Evolutionary conservation across 37 sponge, comb jelly and placozoan species (phyloP).

Genomic region (Beroe ovata): DNA sequence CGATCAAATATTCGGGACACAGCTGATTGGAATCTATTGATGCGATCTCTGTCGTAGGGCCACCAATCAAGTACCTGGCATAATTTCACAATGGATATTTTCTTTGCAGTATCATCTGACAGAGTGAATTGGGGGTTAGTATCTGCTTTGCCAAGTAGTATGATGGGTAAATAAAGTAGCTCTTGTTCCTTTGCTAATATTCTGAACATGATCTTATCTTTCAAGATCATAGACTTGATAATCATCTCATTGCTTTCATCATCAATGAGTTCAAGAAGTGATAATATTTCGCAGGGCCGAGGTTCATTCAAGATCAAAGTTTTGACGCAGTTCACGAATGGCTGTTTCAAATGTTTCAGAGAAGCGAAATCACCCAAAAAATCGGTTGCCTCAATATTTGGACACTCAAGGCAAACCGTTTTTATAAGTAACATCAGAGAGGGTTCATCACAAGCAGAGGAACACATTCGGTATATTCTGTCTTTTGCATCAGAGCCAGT

Average conservation of each 20-base stretch:
- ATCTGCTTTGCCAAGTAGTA: conserved; percentile 10
- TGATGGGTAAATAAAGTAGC: neutral
- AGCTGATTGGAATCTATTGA: neutral
- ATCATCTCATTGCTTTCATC: neutral
- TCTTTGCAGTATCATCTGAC: neutral
- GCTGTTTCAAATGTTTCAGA: neutral
- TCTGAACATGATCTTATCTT: neutral
- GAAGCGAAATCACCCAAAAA: conserved; percentile 5
- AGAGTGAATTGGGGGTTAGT: neutral
- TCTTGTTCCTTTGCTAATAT: neutral
- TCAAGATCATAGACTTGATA: neutral
- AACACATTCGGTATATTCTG: neutral
- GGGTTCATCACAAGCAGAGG: neutral
- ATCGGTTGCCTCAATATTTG: neutral
- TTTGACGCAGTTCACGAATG: neutral
- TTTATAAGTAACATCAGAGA: neutral
- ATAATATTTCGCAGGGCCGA: no score
- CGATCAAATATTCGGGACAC: neutral
- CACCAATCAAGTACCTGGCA: conserved; percentile 19
- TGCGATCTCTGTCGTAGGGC: neutral
- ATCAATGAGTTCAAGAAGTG: neutral
- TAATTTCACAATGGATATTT: conserved; percentile 16
- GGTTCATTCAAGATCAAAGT: neutral
- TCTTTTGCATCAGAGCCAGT: neutral
- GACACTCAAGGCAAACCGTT: conserved; percentile 7